Conservation (phyloP, 1,140 invertebrate genomes). For the Meloidogyne chitwoodi region DNA sequence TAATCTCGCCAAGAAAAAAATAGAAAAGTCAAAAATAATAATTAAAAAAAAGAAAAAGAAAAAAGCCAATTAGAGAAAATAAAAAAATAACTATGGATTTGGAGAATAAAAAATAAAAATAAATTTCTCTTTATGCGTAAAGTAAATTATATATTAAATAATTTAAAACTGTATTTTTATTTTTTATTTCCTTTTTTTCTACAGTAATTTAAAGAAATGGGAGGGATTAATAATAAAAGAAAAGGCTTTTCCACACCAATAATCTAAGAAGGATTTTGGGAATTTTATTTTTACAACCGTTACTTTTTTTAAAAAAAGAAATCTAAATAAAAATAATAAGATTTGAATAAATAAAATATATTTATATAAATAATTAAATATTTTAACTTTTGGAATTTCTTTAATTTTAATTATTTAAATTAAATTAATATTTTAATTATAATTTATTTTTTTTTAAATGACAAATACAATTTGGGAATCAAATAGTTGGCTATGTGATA, state of each 20-base stretch:
- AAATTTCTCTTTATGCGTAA: too few species aligned
- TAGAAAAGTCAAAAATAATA: too few species aligned
- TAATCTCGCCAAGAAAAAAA: background rate
- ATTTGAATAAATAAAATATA: too few species aligned
- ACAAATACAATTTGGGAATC: background rate
- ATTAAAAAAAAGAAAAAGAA: background rate
- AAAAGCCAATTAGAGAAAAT: background rate
- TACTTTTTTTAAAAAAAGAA: too few species aligned
- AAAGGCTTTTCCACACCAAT: background rate
- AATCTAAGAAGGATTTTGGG: background rate
- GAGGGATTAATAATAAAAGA: background rate
- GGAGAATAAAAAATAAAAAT: background rate
- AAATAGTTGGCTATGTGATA: background rate
- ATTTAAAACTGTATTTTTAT: too few species aligned
- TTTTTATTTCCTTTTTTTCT: background rate
- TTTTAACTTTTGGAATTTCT: too few species aligned
- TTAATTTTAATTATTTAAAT: background rate
- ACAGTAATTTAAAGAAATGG: background rate
- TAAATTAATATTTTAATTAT: background rate
- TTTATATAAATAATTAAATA: too few species aligned
- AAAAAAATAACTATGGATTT: background rate
- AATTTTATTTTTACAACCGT: background rate
- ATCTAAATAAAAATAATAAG: too few species aligned
- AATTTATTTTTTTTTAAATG: background rate
- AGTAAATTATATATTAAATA: too few species aligned